Evolutionary conservation across 2,113 vertebrate species (phyloP).

Genomic region (Hiodon alosoides): DNA sequence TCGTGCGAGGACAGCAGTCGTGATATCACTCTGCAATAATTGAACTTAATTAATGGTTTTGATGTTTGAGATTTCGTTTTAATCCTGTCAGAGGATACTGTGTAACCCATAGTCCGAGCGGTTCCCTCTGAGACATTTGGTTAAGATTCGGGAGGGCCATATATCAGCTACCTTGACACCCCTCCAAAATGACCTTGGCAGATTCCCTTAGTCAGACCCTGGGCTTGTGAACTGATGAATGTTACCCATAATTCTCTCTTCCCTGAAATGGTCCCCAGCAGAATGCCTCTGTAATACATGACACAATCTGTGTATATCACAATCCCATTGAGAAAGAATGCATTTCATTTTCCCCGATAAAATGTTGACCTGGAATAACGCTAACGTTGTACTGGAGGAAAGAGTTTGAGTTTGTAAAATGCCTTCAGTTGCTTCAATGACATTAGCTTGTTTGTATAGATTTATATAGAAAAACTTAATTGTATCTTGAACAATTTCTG

Average conservation of each 20-base stretch:
- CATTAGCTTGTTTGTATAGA: too few species aligned
- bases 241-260: conserved; percentile 56
- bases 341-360: neutral
- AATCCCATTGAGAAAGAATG: conserved; percentile 3
- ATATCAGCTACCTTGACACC: conserved; percentile 64
- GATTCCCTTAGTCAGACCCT: conserved; percentile 42
- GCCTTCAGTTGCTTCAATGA: neutral
- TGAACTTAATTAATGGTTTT: too few species aligned
- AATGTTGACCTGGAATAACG: too few species aligned
- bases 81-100: too few species aligned
- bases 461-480: too few species aligned
- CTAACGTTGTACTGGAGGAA: too few species aligned
- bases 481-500: too few species aligned
- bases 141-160: conserved; percentile 45
- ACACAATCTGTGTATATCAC: conserved; percentile 59
- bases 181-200: conserved; percentile 71
- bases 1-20: too few species aligned
- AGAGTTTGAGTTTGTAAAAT: neutral
- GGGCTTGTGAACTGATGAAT: conserved; percentile 53
- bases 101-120: too few species aligned
- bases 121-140: neutral
- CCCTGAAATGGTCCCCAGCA: conserved; percentile 49
- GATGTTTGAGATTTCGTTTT: too few species aligned
- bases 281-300: conserved; percentile 47
- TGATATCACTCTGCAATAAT: too few species aligned